phyloP scores from a whole-genome alignment of 2,888 invertebrate species.

The Apantesis nais region DNA sequence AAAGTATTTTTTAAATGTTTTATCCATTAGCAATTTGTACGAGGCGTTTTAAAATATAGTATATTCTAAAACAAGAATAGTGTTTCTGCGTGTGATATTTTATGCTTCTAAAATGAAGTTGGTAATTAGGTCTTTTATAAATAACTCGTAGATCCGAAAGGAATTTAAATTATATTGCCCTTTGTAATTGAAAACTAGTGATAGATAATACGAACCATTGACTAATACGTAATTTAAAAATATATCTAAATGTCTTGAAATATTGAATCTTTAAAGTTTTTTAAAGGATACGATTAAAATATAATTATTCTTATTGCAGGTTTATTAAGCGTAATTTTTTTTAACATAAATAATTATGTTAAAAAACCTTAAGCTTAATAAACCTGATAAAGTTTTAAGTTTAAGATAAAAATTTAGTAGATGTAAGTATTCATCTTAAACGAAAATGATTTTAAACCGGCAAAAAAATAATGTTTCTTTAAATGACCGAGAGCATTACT shows the following conservation, averaged over 20 bases:
- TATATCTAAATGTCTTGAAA: background rate
- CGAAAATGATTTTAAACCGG: slow-evolving; percentile 33
- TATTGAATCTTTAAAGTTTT: background rate
- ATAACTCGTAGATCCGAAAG: background rate
- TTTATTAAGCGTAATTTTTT: too few species aligned
- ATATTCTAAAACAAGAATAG: background rate
- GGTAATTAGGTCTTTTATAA: background rate
- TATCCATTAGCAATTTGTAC: background rate
- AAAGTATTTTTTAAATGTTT: background rate
- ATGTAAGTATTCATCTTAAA: too few species aligned
- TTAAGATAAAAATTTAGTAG: background rate
- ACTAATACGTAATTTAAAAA: background rate
- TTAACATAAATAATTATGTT: too few species aligned
- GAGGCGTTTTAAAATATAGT: background rate
- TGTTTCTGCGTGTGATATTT: background rate
- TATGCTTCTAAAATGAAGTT: background rate
- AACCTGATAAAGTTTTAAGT: too few species aligned
- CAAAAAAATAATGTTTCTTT: slow-evolving; percentile 45
- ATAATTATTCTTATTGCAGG: background rate
- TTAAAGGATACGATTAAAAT: background rate
- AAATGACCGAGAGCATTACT: slow-evolving; percentile 45
- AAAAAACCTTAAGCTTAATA: too few species aligned
- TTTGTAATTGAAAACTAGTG: background rate
- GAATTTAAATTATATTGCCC: background rate
- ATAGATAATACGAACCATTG: background rate